A percentile compares a stretch with the other conserved stretches of the same genome.
phyloP scores from a whole-genome alignment of 2,113 vertebrate genomes.

The Rattus rattus region DNA sequence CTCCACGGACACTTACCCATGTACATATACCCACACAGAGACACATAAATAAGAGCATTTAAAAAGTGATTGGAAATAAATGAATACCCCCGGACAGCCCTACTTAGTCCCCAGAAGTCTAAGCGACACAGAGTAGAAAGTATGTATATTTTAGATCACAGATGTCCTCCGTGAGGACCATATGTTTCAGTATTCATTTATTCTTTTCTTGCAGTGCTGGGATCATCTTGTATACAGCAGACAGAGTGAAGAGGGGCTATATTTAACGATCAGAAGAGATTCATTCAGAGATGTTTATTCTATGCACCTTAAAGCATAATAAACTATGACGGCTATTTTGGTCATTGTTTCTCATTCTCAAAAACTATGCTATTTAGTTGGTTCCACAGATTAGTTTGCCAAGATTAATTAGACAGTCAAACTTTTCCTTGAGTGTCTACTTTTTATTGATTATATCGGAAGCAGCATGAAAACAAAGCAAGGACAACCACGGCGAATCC shows the following conservation, averaged over 20 bases:
- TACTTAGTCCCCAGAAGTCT: background rate
- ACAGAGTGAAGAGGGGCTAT: background rate
- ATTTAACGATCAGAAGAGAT: constrained; percentile 45
- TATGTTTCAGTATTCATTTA: background rate
- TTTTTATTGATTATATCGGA: background rate
- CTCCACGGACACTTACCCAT: background rate
- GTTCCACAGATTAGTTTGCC: constrained; percentile 19
- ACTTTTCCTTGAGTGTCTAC: constrained; percentile 1
- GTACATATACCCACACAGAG: background rate
- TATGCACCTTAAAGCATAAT: background rate
- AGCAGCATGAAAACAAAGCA: constrained; percentile 61
- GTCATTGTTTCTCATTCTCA: constrained; percentile 20
- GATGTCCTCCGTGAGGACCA: background rate
- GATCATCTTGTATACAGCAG: background rate
- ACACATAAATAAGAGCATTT: background rate
- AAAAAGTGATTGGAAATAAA: background rate
- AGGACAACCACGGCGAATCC: background rate
- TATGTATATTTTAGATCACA: background rate
- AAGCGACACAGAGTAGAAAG: background rate
- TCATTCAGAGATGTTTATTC: background rate
- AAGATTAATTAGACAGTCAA: constrained; percentile 29
- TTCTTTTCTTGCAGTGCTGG: background rate
- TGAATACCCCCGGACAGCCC: background rate
- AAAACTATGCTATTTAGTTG: constrained; percentile 44
- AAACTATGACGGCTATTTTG: background rate